Evolutionary conservation across 2,113 vertebrate species (phyloP), one percentile per base, ranked within the genome.

Genomic region (Vulpes ferrilata): DNA sequence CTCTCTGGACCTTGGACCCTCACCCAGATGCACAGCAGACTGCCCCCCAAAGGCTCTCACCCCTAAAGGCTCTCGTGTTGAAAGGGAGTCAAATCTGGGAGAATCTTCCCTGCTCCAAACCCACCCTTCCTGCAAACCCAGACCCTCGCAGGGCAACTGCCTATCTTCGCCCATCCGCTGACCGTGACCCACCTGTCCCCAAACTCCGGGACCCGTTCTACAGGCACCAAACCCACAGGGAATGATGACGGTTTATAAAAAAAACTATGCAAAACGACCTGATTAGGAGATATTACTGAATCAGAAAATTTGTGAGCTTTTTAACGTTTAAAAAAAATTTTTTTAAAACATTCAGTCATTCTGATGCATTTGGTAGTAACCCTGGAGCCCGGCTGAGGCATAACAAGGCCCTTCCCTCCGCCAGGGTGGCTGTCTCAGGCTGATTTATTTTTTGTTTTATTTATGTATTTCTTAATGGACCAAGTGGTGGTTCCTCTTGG

Each of bases 391-490:
- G 7, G 20, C 48, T 59, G 22, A 85, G 74, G 32, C 51, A 35
- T 13, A 71, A 3, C n/a, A 74, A 94, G 35, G 69, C n/a, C 86
- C 79, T 96, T 96, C 64, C 62, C 71, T 67, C 5, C 3, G 35
- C 85, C 16, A 27, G 35, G 35, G 51, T 91, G 59, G 53, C 78
- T 76, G 89, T 57, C 79, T 94, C 12, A 2, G 11, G 4, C 87
- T 90, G 53, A 96, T 87, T 84, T 95, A 96, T 78, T 95, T 95
- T 95, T 87, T 79, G n/a, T 88, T 96, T 95, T 93, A 95, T 81
- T 91, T 96, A 87, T 71, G 22, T 92, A 87, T 96, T 96, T 97
- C 81, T 88, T 96, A 96, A 86, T 82, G 96, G 69, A 51, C 67
- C n/a, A 15, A 71, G 20, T 55, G 22, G 59, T 65, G 51, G 71